Evolutionary conservation across 2,113 vertebrate species (phyloP), one percentile per base, ranked within the genome.

Genomic region (Monopterus albus): DNA sequence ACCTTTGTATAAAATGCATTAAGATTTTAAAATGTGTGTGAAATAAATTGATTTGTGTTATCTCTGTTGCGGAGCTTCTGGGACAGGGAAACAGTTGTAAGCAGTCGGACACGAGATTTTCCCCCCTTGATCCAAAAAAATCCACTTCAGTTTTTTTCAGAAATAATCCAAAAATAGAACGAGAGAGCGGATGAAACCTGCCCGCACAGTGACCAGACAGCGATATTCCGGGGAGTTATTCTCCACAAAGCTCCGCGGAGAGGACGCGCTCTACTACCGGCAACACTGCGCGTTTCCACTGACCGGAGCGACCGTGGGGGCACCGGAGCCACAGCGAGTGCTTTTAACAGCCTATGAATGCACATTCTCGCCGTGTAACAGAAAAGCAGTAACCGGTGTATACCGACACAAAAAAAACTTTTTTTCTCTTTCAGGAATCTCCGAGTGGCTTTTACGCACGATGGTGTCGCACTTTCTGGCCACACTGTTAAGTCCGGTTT

Each of bases 111-210:
- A 96, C 94, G 94, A 95, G 94, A 94, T 95, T 94, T 56, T 49
- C 38, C 94, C 94, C 95, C 69, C 51, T 61, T 94, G 94, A 95
- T 95, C 94, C 82, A 79, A 95, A 96, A 95, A 96, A 95, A 96
- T 95, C 94, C 94, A 93, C 94, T 95, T 95, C 92, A 77, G 91
- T 95, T 95, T 93, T 26, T 38, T 73, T 91, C 94, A 94, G 91
- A 95, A 96, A 95, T 93, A 94, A 94, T 96, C 95, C 95, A 95
- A 95, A 96, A 95, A 95, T 93, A 95, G 92, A 93, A 92, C 80
- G 63, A 86, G 89, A 82, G 91, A 94, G 91, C 91, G 92, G 92
- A 92, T 92, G 93, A 91, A 89, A 91, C 85, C 91, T 92, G 71
- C 89, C 62, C 79, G 83, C 78, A 78, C 29, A 70, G 59, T 78